Evolutionary conservation across 2,888 invertebrate species (phyloP).

Genomic region (Artemia sp.): DNA sequence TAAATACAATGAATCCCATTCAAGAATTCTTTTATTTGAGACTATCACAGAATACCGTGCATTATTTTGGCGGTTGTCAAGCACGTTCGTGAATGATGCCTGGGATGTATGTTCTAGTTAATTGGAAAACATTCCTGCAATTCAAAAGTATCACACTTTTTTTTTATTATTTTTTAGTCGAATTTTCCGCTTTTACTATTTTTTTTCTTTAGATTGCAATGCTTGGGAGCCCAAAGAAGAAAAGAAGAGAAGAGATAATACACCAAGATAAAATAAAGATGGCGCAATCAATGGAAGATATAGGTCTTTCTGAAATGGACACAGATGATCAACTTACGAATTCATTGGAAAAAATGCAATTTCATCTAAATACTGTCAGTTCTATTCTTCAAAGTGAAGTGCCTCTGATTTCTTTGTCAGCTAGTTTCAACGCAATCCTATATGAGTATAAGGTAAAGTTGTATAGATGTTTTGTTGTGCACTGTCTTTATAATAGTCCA

Average conservation of each 20-base stretch:
- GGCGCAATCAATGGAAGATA: constrained; percentile 10
- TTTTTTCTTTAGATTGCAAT: not conserved
- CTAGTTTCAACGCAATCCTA: not conserved
- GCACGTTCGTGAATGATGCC: too few species aligned
- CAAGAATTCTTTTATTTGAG: too few species aligned
- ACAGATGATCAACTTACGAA: not conserved
- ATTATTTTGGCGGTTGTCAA: too few species aligned
- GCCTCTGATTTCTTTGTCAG: not conserved
- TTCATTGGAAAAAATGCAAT: not conserved
- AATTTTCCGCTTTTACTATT: too few species aligned
- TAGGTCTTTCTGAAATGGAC: not conserved
- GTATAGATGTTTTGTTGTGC: not conserved
- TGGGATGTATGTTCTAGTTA: too few species aligned
- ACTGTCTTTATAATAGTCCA: too few species aligned
- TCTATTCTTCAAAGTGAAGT: not conserved
- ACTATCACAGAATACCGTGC: too few species aligned
- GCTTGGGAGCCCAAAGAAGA: constrained; percentile 3
- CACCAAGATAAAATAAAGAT: not conserved
- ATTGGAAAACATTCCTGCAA: too few species aligned
- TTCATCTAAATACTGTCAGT: not conserved
- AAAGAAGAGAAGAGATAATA: not conserved
- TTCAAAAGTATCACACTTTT: too few species aligned
- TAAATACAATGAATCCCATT: too few species aligned
- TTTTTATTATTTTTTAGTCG: too few species aligned
- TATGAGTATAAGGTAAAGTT: not conserved